A percentile compares a stretch with the other conserved stretches of the same genome.
Conservation (phyloP, 2,113 vertebrate species). For the Rhinichthys klamathensis region DNA sequence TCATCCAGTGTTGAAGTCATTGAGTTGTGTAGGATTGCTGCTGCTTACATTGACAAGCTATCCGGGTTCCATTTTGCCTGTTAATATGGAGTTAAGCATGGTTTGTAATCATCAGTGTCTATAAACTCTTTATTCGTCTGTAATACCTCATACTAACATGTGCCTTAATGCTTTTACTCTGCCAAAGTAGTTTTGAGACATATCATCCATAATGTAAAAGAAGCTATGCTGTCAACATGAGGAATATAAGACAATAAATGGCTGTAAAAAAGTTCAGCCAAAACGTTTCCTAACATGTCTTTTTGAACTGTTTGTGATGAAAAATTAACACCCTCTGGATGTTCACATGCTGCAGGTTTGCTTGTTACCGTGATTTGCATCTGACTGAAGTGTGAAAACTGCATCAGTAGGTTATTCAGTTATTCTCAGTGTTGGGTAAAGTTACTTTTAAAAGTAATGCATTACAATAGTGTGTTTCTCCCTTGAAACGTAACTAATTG, state of each 20-base stretch:
- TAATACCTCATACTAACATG: constrained; percentile 58
- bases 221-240: constrained; percentile 40
- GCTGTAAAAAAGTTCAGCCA: constrained; percentile 34
- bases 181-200: constrained; percentile 29
- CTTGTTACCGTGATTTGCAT: constrained; percentile 28
- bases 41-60: constrained; percentile 65
- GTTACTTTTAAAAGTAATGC: too few relatives aligned
- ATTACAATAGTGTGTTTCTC: too few relatives aligned
- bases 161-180: constrained; percentile 38
- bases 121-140: constrained; percentile 57
- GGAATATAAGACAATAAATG: constrained; percentile 50
- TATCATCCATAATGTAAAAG: constrained; percentile 36
- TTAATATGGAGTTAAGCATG: constrained; percentile 54
- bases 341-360: constrained; percentile 12
- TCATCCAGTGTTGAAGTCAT: constrained; percentile 52
- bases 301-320: constrained; percentile 1
- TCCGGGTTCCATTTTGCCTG: constrained; percentile 54
- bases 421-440: neutral
- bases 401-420: neutral
- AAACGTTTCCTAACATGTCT: constrained; percentile 22
- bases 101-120: constrained; percentile 53
- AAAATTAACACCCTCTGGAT: constrained; percentile 2
- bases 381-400: neutral
- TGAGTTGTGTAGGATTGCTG: constrained; percentile 55
- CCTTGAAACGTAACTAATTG: neutral